Evolutionary conservation across 1,140 invertebrate species (phyloP), one percentile per base, ranked within the genome.

Genomic region (Zaprionus tsacasi): DNA sequence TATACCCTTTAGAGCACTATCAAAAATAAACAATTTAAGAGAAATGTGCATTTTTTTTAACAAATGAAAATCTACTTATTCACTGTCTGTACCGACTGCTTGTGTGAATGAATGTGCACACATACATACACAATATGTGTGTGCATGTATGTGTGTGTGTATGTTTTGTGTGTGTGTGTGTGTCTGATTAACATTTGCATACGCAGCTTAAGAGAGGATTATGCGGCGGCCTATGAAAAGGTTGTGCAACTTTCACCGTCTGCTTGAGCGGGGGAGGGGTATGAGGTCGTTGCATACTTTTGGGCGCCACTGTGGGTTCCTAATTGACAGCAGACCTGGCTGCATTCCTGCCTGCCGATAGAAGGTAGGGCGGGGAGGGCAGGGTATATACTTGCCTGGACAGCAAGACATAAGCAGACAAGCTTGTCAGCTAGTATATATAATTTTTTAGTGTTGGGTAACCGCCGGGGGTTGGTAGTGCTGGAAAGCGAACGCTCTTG

Each of bases 361-460:
- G 7, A 35, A 45, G 43, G 6, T 12, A 13, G 15, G 25, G 30
- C 13, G 15, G 27, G 6, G 6, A 15, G 52, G 7, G 13, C 12
- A 25, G 6, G 12, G 15, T 13, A 5, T 1, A 30, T 87, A 87
- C 64, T 82, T 70, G 67, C 77, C 67, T 80, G 61, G 79, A 54
- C 82, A 71, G 40, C 76, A 79, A 60, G 86, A 79, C 78, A 71
- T 11, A 83, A 71, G 33, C 54, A 71, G 72, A 78, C 45, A 75
- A 75, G 58, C 56, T 72, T 68, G 69, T 68, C 77, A 78, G 71
- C 56, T 79, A 80, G 83, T 88, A 82, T 87, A 87, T 30, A 82
- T 87, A 87, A 88, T 87, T 87, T 87, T 87, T 87, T 77, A 79
- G 79, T 86, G 69, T 78, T 67, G 76, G 78, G 69, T 72, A 86